Evolutionary conservation across 1,140 invertebrate genomes (phyloP).

Genomic region (Drosophila athabasca): DNA sequence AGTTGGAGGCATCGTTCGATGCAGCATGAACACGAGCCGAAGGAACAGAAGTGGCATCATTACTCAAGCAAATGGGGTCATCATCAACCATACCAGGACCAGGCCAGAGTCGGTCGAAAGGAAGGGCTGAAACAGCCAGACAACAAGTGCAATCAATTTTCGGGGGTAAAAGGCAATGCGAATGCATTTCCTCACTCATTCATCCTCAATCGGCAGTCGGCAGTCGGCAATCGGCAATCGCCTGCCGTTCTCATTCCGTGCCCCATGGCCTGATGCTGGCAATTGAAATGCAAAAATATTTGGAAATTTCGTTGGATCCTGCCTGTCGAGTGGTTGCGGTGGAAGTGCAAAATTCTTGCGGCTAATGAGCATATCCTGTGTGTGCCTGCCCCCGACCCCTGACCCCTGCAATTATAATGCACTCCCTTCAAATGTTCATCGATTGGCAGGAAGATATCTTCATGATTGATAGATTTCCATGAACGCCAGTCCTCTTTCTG

Average conservation of each 20-base stretch:
- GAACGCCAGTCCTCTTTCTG: no score
- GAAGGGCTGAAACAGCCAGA: constrained; percentile 21
- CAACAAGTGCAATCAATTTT: constrained; percentile 77
- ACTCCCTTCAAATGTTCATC: no score
- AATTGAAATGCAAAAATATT: constrained; percentile 80
- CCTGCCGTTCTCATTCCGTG: constrained; percentile 14
- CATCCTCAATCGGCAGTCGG: background rate
- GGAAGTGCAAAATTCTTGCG: no score
- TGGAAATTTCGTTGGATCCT: constrained; percentile 60
- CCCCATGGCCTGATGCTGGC: constrained; percentile 59
- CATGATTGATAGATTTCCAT: no score
- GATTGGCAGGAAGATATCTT: no score
- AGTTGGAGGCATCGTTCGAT: background rate
- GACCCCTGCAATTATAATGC: no score
- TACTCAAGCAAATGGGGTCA: constrained; percentile 78
- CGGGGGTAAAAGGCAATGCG: constrained; percentile 38
- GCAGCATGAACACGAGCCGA: background rate
- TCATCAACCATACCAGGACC: constrained; percentile 42
- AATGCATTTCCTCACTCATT: constrained; percentile 4
- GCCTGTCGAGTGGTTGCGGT: background rate
- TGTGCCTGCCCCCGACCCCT: no score
- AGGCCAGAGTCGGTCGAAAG: constrained; percentile 29
- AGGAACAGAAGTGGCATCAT: constrained; percentile 63
- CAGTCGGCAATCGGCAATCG: constrained; percentile 11
- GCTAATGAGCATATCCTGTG: no score